Evolutionary conservation across 2,888 invertebrate species (phyloP).

Genomic region (Heteromyza rotundicornis): DNA sequence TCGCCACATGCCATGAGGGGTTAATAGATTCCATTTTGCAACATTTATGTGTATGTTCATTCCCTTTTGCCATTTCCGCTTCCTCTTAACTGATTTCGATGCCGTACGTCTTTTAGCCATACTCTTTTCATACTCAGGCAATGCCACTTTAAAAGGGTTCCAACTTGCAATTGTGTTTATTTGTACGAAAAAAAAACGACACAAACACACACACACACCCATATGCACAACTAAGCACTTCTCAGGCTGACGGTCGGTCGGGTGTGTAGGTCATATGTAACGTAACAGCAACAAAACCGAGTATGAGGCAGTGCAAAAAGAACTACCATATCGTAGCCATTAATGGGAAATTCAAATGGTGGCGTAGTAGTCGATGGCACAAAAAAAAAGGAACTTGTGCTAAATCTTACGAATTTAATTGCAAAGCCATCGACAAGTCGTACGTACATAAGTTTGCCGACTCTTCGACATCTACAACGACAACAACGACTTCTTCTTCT

Average conservation of each 20-base stretch:
- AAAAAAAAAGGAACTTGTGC: conserved; percentile 9
- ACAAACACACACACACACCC: background rate
- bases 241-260: too few relatives aligned
- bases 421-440: conserved; percentile 32
- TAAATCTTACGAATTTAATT: conserved; percentile 41
- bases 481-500: conserved; percentile 30
- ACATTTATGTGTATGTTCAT: conserved; percentile 10
- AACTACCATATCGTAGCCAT: conserved; percentile 11
- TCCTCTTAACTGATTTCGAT: background rate
- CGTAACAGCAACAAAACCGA: background rate
- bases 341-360: conserved; percentile 20
- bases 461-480: background rate
- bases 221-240: too few relatives aligned
- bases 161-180: background rate
- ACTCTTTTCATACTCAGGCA: background rate
- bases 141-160: background rate
- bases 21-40: conserved; percentile 53
- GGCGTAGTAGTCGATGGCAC: background rate
- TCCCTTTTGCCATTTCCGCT: background rate
- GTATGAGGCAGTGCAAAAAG: background rate
- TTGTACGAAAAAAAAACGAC: background rate
- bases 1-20: conserved; percentile 44
- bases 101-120: background rate
- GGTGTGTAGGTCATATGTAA: too few relatives aligned
- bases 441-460: background rate